Evolutionary conservation across 2,888 invertebrate species (phyloP).

Genomic region (Cheilosia vernalis): DNA sequence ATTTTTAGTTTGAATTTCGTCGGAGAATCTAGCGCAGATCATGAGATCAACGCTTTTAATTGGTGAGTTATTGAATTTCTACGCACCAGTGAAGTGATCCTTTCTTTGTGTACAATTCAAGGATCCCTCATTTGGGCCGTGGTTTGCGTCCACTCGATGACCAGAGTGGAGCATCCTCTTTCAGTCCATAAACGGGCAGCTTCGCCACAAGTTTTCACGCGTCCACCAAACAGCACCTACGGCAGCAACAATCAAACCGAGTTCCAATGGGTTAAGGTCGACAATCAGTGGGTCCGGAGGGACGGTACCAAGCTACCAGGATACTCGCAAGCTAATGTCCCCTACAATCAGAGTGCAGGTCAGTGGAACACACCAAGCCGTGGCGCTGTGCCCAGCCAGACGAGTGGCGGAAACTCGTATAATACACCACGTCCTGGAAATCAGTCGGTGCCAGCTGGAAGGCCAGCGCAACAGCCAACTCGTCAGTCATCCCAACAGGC

Average conservation of each 20-base stretch:
- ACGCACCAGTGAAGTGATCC: background rate
- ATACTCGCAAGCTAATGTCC: slow-evolving; percentile 59
- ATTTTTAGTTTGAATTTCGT: slow-evolving; percentile 29
- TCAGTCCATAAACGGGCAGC: slow-evolving; percentile 47
- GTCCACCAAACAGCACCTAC: slow-evolving; percentile 8
- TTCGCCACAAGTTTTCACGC: slow-evolving; percentile 40
- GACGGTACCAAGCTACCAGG: slow-evolving; percentile 59
- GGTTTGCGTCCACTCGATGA: slow-evolving; percentile 32
- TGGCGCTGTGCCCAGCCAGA: slow-evolving; percentile 16
- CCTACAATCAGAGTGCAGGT: slow-evolving; percentile 52
- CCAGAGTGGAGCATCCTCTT: slow-evolving; percentile 9
- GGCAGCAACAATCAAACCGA: slow-evolving; percentile 29
- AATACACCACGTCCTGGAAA: slow-evolving; percentile 27
- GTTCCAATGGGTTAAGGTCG: slow-evolving; percentile 66
- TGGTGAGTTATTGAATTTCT: slow-evolving; percentile 33
- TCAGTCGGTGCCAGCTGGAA: slow-evolving; percentile 8
- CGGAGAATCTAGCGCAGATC: slow-evolving; percentile 27
- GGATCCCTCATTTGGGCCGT: slow-evolving; percentile 39
- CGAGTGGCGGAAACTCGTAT: background rate
- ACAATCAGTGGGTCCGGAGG: slow-evolving; percentile 61
- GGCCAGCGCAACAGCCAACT: slow-evolving; percentile 2
- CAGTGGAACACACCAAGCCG: slow-evolving; percentile 44
- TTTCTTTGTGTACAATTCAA: background rate
- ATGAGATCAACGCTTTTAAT: slow-evolving; percentile 66
- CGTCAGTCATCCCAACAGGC: slow-evolving; percentile 22